phyloP scores from a whole-genome alignment of 2,113 vertebrate genomes.

The Lepus americanus region DNA sequence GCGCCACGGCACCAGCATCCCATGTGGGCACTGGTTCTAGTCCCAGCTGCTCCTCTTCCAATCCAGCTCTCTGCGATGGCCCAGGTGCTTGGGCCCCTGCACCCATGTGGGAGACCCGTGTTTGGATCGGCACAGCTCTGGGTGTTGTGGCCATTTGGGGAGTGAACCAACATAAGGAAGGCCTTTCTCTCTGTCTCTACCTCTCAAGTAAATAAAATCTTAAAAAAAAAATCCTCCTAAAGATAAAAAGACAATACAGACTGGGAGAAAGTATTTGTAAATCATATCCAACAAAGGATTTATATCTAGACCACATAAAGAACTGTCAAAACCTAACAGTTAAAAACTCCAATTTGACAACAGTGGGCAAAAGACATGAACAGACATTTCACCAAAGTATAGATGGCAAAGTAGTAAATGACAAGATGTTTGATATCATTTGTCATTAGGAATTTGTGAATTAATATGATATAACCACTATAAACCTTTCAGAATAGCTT shows the following conservation, averaged over 20 bases:
- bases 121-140: too few relatives aligned
- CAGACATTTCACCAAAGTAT: constrained; percentile 23
- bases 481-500: not conserved
- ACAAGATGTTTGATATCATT: constrained; percentile 10
- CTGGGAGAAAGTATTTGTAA: constrained; percentile 17
- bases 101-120: too few relatives aligned
- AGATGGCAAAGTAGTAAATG: not conserved
- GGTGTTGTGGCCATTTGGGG: too few relatives aligned
- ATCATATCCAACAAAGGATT: constrained; percentile 10
- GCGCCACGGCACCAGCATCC: too few relatives aligned
- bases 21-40: too few relatives aligned
- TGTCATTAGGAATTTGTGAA: not conserved
- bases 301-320: constrained; percentile 4
- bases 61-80: too few relatives aligned
- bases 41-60: too few relatives aligned
- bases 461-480: not conserved
- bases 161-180: too few relatives aligned
- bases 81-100: too few relatives aligned
- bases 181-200: too few relatives aligned
- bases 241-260: not conserved
- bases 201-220: too few relatives aligned
- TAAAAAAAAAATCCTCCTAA: too few relatives aligned
- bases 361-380: not conserved
- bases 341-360: constrained; percentile 17
- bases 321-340: constrained; percentile 10